Conservation (phyloP, 53 echinoderm and acorn worm genomes). For the Glandiceps talaboti region DNA sequence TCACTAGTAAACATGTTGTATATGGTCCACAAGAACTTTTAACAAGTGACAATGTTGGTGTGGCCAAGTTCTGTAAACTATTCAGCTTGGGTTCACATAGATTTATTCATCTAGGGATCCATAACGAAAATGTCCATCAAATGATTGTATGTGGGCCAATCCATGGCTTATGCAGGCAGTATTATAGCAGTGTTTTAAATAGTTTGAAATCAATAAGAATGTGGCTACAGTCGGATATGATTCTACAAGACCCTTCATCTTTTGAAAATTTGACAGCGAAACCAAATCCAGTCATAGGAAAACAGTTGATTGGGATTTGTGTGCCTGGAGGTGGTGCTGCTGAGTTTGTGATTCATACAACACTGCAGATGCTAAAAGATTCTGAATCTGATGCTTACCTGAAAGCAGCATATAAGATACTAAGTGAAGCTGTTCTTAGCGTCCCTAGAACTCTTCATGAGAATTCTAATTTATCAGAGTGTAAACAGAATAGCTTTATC, state of each 20-base stretch:
- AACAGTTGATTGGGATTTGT: background rate
- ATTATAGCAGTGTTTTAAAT: slow-evolving; percentile 29
- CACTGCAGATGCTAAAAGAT: background rate
- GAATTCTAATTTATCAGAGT: slow-evolving; percentile 24
- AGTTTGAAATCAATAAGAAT: slow-evolving; percentile 24
- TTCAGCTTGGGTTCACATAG: slow-evolving; percentile 9
- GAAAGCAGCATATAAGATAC: slow-evolving; percentile 9
- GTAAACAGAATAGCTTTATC: slow-evolving; percentile 16
- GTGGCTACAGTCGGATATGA: slow-evolving; percentile 23
- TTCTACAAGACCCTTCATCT: no score
- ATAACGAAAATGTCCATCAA: slow-evolving; percentile 11
- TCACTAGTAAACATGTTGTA: slow-evolving; percentile 17
- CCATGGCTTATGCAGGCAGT: slow-evolving; percentile 41
- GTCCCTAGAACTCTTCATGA: slow-evolving; percentile 28
- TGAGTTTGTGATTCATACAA: slow-evolving; percentile 22
- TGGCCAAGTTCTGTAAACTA: slow-evolving; percentile 17
- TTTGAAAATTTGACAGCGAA: slow-evolving; percentile 4
- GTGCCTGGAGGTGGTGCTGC: slow-evolving; percentile 28
- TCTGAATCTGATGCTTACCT: slow-evolving; percentile 2
- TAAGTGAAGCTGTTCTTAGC: slow-evolving; percentile 23
- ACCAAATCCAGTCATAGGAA: background rate
- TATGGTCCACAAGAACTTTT: slow-evolving; percentile 13
- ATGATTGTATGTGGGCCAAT: slow-evolving; percentile 47
- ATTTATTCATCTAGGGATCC: slow-evolving; percentile 10
- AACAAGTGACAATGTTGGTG: slow-evolving; percentile 3